Evolutionary conservation across 2,113 vertebrate species (phyloP), one percentile per base, ranked within the genome.

Genomic region (Struthio camelus): DNA sequence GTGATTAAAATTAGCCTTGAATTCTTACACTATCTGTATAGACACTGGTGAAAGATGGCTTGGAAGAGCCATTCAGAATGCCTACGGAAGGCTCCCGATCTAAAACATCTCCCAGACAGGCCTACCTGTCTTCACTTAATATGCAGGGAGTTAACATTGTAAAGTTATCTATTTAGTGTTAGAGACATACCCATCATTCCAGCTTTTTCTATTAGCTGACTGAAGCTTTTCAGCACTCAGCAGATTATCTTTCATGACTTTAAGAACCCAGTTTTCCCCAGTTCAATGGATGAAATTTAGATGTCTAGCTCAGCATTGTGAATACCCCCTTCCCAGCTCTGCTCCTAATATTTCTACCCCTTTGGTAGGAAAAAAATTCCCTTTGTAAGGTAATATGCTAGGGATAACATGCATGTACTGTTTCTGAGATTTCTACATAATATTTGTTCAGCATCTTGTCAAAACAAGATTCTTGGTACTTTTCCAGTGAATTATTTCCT

Each of bases 381-480:
- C 51, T 83, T 67, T 62, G 62, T 25, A 90, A 94, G 67, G 61
- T 46, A 38, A 62, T 48, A 94, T 18, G 14, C 51, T 88, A 82
- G 16, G 15, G 24, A 44, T 87, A 73, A 48, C 85, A 72, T 22
- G 36, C 19, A 91, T 53, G 27, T 75, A 50, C n/a, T 91, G 40
- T 38, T 86, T 82, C 64, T 93, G 50, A 40, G 24, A 96, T 62
- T 95, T 87, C 40, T 65, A 79, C 79, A 56, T 73, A 62, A 70
- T 78, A 95, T 78, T 91, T 66, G 32, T 67, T 84, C 48, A 76
- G 3, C 54, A 46, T 53, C 38, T 87, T 73, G 8, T 90, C 89
- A 93, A 86, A 96, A 95, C 50, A 93, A 84, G 70, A 72, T 54
- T 80, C 44, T 27, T 86, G 6, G 10, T 75, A 87, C 92, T 80